Conservation (phyloP, 2,113 vertebrate genomes). For the Struthidea cinerea region DNA sequence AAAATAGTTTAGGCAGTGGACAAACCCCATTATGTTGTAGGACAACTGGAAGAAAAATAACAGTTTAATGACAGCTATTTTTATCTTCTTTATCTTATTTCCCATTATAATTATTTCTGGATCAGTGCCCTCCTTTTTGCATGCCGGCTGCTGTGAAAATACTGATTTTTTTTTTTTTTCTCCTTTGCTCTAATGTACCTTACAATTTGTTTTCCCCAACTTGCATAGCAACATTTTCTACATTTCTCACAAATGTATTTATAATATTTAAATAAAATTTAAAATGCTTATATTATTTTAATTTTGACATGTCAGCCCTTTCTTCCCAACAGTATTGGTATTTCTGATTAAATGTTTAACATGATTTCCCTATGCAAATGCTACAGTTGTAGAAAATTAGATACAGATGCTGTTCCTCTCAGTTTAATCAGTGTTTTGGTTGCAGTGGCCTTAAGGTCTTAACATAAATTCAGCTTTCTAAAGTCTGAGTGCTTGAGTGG, state of each 20-base stretch:
- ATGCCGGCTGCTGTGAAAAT: neutral
- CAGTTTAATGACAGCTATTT: constrained; percentile 50
- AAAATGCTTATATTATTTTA: neutral
- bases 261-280: neutral
- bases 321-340: neutral
- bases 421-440: neutral
- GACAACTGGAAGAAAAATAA: constrained; percentile 40
- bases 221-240: neutral
- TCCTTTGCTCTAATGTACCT: neutral
- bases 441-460: neutral
- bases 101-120: constrained; percentile 57
- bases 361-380: neutral
- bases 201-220: neutral
- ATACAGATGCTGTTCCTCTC: neutral
- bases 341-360: neutral
- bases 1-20: neutral
- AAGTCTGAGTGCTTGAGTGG: neutral
- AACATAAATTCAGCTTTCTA: neutral
- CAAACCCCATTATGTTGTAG: neutral
- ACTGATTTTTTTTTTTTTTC: neutral
- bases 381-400: neutral
- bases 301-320: neutral
- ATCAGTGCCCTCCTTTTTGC: constrained; percentile 52
- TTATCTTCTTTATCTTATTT: constrained; percentile 61
- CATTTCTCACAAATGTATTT: neutral